These are phyloP conservation scores for Esox masquinongy DNA, from an alignment of 2,797 vertebrate species.

Conservation along the genomic window DNA sequence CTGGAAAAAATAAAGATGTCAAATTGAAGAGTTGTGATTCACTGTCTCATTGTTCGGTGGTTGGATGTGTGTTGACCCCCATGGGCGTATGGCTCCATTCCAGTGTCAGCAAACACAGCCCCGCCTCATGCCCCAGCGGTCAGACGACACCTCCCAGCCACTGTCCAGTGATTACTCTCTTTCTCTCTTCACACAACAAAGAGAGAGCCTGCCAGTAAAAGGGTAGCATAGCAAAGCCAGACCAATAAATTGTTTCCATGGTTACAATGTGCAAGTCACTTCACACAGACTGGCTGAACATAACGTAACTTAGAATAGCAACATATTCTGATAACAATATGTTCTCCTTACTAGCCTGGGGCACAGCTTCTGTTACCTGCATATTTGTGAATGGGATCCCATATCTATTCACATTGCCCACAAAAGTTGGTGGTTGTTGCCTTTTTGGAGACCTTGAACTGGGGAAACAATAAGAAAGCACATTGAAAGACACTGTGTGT, in stretches of 20 bases:
- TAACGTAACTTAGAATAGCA: neutral
- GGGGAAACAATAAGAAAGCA: conserved; percentile 47
- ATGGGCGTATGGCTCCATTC: conserved; percentile 49
- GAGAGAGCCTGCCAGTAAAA: conserved; percentile 9
- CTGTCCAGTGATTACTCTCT: conserved; percentile 22
- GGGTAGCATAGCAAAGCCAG: conserved; percentile 9
- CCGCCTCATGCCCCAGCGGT: neutral
- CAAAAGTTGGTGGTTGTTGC: conserved; percentile 30
- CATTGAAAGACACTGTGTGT: conserved; percentile 54
- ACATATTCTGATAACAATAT: neutral
- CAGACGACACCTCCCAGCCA: conserved; percentile 25
- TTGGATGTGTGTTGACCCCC: conserved; percentile 11
- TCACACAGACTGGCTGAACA: conserved; percentile 14
- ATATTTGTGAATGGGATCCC: conserved; percentile 22
- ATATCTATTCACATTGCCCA: conserved; percentile 35
- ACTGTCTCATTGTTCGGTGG: conserved; percentile 58
- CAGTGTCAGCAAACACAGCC: conserved; percentile 26
- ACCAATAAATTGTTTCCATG: conserved; percentile 19
- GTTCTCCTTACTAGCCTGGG: neutral
- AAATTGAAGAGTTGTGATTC: conserved; percentile 53
- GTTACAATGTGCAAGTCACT: conserved; percentile 22
- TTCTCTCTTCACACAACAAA: conserved; percentile 31
- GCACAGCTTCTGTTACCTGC: neutral
- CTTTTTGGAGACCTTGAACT: conserved; percentile 29
- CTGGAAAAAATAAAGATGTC: conserved; percentile 29